phyloP scores from a whole-genome alignment of 30 jellyfish, hydroid and myxozoan species.

The Turritopsis rubra region DNA sequence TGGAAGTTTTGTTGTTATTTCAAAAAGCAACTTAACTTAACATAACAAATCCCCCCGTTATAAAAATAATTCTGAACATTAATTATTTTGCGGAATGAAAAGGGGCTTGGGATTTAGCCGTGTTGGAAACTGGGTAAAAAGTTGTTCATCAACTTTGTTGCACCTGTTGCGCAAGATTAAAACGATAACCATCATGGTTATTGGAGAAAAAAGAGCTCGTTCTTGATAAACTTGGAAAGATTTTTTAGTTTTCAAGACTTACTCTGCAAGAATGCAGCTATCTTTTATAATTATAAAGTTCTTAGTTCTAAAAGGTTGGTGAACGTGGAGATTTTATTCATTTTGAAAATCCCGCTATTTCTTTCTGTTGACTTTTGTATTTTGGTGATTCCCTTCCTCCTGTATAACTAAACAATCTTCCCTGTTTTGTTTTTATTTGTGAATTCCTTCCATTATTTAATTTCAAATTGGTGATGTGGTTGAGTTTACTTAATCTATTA shows the following conservation, averaged over 20 bases:
- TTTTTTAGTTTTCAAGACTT: neutral
- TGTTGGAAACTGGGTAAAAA: neutral
- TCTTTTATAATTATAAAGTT: too few relatives aligned
- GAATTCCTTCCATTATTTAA: too few relatives aligned
- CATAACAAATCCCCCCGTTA: too few relatives aligned
- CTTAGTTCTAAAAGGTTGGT: neutral
- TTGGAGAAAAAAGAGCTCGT: neutral
- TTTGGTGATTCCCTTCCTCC: neutral
- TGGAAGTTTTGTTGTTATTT: too few relatives aligned
- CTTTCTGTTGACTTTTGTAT: too few relatives aligned
- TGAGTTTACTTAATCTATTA: too few relatives aligned
- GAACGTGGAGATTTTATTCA: neutral
- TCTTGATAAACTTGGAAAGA: neutral
- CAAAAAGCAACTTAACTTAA: neutral
- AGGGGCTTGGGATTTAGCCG: neutral
- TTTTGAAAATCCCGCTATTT: neutral
- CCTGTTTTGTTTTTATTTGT: neutral
- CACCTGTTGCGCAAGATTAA: neutral
- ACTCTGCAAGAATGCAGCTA: neutral
- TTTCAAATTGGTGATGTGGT: neutral
- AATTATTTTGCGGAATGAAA: neutral
- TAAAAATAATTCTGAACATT: too few relatives aligned
- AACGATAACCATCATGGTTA: too few relatives aligned
- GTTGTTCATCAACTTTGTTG: neutral
- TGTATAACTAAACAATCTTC: neutral